These are phyloP conservation scores for Muscicapa striata DNA, from an alignment of 2,797 vertebrate genomes.

Conservation along the genomic window DNA sequence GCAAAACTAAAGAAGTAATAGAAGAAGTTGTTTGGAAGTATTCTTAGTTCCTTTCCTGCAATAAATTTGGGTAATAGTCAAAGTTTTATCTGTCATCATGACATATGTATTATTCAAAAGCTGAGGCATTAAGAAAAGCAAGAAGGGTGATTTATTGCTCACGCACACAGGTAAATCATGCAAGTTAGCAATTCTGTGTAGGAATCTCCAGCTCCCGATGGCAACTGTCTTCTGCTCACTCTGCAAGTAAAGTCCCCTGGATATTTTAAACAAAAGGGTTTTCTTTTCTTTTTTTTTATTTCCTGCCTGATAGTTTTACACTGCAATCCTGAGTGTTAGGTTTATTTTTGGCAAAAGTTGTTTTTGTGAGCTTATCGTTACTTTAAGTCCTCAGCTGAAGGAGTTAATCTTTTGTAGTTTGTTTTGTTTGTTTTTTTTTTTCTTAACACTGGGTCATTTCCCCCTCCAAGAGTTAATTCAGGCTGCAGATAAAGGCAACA, in stretches of 20 bases:
- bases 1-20: not conserved
- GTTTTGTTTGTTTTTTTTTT: not conserved
- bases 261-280: not conserved
- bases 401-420: not conserved
- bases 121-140: not conserved
- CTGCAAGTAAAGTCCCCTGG: not conserved
- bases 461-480: not conserved
- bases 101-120: not conserved
- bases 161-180: not conserved
- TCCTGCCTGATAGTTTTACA: not conserved
- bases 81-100: not conserved
- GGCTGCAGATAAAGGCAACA: constrained; percentile 21
- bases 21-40: not conserved
- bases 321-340: not conserved
- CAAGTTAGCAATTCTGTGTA: not conserved
- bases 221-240: not conserved
- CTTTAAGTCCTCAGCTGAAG: not conserved
- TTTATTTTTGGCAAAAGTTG: not conserved
- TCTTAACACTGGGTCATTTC: not conserved
- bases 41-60: not conserved
- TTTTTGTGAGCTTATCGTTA: not conserved
- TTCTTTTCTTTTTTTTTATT: not conserved
- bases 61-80: not conserved
- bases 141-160: not conserved
- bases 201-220: not conserved